Evolutionary conservation across 1,140 invertebrate species (phyloP), one percentile per base, ranked within the genome.

Genomic region (Euborellia annulipes): DNA sequence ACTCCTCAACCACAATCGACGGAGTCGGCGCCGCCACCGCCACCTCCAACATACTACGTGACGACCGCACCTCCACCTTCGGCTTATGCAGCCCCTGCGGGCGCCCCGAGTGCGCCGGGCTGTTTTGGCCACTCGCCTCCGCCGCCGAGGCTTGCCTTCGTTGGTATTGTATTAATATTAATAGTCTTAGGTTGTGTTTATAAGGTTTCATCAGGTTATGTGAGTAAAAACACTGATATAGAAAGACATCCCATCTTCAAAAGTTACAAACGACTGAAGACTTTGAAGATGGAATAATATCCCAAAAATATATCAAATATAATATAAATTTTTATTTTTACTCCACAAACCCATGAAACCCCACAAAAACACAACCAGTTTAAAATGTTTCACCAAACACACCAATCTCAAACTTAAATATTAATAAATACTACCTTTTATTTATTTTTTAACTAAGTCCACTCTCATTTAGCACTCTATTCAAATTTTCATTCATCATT

Each of bases 111-210:
- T 17, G 57, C 66, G 65, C 17, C 66, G 68, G 38, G 69, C 78
- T 80, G 79, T 51, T 79, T 79, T 53, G 72, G 78, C 41, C 79
- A 81, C 51, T 72, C 76, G 47, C 75, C 76, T 17, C 73, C 76
- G 18, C 60, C 67, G 41, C 73, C 76, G 50, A 67, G 68, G 56
- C 62, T 73, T 60, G 73, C 75, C 48, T 76, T 43, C 44, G 20
- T 51, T 0, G 52, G 50, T 46, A 20, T 40, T 40, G 11, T 17
- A 9, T 16, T 11, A 1, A 13, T 40, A 11, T n/a, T 17, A 13
- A 40, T 11, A 40, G 38, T 40, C 18, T 7, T 9, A 14, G 14
- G n/a, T 40, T 40, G 8, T 40, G 38, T 8, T 9, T 9, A 40
- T 8, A 9, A 7, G 7, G 30, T 7, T 32, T 32, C 7, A 7